Conservation (phyloP, 2,113 vertebrate species). For the Charadrius vociferus region DNA sequence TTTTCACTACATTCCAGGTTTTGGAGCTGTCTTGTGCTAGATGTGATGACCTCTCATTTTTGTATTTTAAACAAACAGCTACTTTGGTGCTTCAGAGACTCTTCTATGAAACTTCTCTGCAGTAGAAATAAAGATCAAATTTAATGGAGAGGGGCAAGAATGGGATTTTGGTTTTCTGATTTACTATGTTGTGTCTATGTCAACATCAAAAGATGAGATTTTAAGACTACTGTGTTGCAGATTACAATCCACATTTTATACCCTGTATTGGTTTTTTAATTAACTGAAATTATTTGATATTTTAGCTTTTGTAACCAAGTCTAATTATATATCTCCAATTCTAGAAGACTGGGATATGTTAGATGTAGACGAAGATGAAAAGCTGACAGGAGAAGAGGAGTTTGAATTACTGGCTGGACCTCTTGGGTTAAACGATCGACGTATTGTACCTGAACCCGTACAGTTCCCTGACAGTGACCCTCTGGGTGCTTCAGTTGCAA, state of each 20-base stretch:
- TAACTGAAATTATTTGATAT: not conserved
- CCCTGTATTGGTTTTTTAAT: not conserved
- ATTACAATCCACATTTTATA: not conserved
- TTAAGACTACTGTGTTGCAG: not conserved
- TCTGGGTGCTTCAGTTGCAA: conserved; percentile 92
- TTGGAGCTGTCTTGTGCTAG: not conserved
- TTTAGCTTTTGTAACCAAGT: not conserved
- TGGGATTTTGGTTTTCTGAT: not conserved
- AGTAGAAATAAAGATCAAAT: not conserved
- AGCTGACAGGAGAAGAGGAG: conserved; percentile 94
- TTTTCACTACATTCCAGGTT: not conserved
- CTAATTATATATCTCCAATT: not conserved
- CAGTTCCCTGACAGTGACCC: conserved; percentile 97
- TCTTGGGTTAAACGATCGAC: conserved; percentile 89
- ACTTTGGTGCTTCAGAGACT: not conserved
- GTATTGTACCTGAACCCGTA: conserved; percentile 91
- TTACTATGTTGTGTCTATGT: not conserved
- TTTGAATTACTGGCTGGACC: conserved; percentile 93
- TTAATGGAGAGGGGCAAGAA: not conserved
- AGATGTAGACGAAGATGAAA: conserved; percentile 94
- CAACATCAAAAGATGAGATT: not conserved
- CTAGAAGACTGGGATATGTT: conserved; percentile 99
- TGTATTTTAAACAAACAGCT: not conserved
- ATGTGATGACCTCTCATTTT: not conserved
- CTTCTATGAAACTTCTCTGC: not conserved